Base-by-base conservation (phyloP, 2,888 invertebrate species). In the Parelbella ahira region DNA sequence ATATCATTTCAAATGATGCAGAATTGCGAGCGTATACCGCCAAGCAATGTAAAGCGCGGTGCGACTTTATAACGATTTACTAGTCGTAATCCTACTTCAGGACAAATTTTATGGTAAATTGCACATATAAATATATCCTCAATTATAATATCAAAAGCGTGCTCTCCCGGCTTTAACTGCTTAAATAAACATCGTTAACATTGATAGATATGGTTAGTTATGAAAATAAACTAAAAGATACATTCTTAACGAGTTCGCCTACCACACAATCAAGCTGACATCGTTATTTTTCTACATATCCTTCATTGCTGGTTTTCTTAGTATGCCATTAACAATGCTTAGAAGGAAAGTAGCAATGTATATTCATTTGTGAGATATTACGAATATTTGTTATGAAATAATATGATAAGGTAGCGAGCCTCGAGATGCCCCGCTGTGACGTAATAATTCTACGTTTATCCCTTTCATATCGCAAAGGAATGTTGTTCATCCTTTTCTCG, bases 121-220 rank as follows among this genome's bases (percentile, higher is more conserved):
- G 2, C 12, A 11, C 3, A 24, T 15, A 36, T 24, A 36, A 27
- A 36, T 37, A 20, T 41, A 41, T 41, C 39, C 39, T 20, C 39
- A 27, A 41, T 41, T 27, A 13, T 32, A 21, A 9, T 18, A 29
- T 15, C 20, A 4, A 19, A 49, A 50, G 9, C 39, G 53, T 80
- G 67, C 77, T 51, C 62, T 66, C 69, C 49, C 32, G 20, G 59
- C 48, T 55, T 56, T 65, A 72, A 68, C 74, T 69, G 81, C 78
- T 86, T 86, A 83, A 84, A 84, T 84, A 86, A 84, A 86, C 86
- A 84, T 86, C 84, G 84, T 84, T 84, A 86, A 84, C 86, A 81
- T 81, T 86, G 86, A 86, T 84, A 84, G 86, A 86, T 86, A 80
- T 71, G 75, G 75, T 76, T 84, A 78, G 81, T 83, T 84, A 83